Percentiles rank a stretch among this genome's conserved stretches.
These are phyloP conservation scores for Bos taurus DNA, from an alignment of 2,113 vertebrate species.

Conservation along the genomic window ARS-UCD2.0 NC_037337.1:24853501-24854000, in stretches of 20 bases:
- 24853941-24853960: background rate
- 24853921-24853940: background rate
- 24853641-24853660: fast-evolving
- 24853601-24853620: no score
- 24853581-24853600: fast-evolving
- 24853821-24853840: background rate
- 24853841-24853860: background rate
- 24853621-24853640: no score
- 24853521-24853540: no score
- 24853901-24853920: background rate
- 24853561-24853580: no score
- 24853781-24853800: background rate
- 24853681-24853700: no score
- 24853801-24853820: background rate
- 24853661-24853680: no score
- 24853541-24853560: no score
- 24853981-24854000: background rate
- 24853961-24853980: background rate
- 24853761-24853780: background rate
- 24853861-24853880: background rate
- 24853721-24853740: no score
- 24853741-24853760: no score
- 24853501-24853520: no score
- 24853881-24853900: background rate
- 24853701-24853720: no score